phyloP scores from a whole-genome alignment of 2,113 vertebrate genomes.

The Syngnathus scovelli region DNA sequence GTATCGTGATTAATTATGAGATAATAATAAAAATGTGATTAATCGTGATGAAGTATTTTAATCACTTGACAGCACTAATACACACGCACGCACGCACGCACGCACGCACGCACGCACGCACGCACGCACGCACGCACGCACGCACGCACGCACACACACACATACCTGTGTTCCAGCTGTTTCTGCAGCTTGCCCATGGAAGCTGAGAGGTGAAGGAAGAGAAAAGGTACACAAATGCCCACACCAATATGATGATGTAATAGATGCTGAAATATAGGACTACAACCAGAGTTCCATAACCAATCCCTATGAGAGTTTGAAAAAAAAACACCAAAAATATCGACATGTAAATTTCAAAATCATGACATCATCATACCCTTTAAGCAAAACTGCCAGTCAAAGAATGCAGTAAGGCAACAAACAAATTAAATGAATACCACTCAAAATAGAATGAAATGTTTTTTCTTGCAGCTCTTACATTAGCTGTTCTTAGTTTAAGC shows the following conservation, averaged over 20 bases:
- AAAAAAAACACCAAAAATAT: constrained; percentile 1
- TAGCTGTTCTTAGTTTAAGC: too few species aligned
- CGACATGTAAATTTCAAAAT: background rate
- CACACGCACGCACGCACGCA: too few species aligned
- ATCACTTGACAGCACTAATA: too few species aligned
- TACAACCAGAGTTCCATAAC: constrained; percentile 69
- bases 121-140: too few species aligned
- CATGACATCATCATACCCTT: background rate
- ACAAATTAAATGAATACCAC: too few species aligned
- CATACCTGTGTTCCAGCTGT: constrained; percentile 89
- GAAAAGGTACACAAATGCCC: constrained; percentile 96
- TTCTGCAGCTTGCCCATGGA: constrained; percentile 85
- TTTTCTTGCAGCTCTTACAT: background rate
- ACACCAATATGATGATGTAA: constrained; percentile 92
- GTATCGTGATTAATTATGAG: background rate
- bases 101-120: too few species aligned
- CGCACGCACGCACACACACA: background rate
- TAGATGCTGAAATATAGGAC: constrained; percentile 72
- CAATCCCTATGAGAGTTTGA: constrained; percentile 56
- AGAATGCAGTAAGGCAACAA: too few species aligned
- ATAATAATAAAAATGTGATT: background rate
- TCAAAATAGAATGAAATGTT: too few species aligned
- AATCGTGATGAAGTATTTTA: too few species aligned
- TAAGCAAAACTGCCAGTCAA: too few species aligned
- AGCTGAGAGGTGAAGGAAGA: constrained; percentile 82